phyloP scores from a whole-genome alignment of 1,140 invertebrate species.

The Reticulitermes speratus region DNA sequence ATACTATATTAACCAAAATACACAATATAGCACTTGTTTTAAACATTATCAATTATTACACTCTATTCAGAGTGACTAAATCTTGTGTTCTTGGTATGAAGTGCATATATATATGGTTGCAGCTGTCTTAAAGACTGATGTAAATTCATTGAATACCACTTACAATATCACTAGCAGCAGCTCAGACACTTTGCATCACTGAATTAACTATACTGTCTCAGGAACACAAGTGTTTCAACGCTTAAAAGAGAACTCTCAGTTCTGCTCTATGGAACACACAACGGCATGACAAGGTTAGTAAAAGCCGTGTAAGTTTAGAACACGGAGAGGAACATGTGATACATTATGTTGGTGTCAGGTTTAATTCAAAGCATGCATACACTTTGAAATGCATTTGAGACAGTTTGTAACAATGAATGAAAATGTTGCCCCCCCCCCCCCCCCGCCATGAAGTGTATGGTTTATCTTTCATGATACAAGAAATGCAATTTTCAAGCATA shows the following conservation, averaged over 20 bases:
- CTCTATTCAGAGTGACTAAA: too few species aligned
- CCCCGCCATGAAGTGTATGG: too few species aligned
- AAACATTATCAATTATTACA: too few species aligned
- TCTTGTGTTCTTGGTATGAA: too few species aligned
- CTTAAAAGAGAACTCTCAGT: background rate
- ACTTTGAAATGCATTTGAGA: background rate
- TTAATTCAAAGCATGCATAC: background rate
- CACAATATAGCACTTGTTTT: too few species aligned
- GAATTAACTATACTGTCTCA: background rate
- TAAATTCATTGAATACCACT: too few species aligned
- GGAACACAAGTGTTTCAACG: background rate
- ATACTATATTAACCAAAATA: too few species aligned
- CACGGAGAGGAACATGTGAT: background rate
- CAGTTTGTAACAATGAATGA: background rate
- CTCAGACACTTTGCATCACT: background rate
- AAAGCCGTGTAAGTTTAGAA: background rate
- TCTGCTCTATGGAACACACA: background rate
- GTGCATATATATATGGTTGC: too few species aligned
- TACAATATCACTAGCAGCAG: too few species aligned
- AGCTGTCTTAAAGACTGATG: too few species aligned
- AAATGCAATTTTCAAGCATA: too few species aligned
- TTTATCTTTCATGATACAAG: too few species aligned
- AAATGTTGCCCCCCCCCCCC: background rate
- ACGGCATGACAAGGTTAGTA: background rate
- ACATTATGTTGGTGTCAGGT: background rate